Percentiles rank a stretch among this genome's conserved stretches.
Conservation (phyloP, 1,140 invertebrate species). For the Cheumatopsyche charites region DNA sequence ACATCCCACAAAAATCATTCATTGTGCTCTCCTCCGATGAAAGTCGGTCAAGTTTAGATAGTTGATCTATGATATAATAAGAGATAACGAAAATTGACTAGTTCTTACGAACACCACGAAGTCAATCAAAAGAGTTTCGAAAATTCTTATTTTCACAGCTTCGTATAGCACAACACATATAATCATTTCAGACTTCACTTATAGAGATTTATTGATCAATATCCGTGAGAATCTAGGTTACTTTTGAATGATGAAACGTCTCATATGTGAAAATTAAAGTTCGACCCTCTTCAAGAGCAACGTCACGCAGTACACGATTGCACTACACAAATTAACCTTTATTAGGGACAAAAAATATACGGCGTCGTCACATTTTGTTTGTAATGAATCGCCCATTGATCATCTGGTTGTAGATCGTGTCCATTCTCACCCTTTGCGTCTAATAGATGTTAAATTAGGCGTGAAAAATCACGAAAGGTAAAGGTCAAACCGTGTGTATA, state of each 20-base stretch:
- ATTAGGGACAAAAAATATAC: conserved; percentile 3
- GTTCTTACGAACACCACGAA: too few relatives aligned
- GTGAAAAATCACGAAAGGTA: conserved; percentile 28
- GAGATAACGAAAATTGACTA: conserved; percentile 1
- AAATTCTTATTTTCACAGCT: too few relatives aligned
- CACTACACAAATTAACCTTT: too few relatives aligned
- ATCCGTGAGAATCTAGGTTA: too few relatives aligned
- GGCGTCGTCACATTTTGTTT: neutral
- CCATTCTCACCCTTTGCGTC: conserved; percentile 1
- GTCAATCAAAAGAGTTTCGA: too few relatives aligned
- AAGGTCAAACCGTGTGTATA: neutral
- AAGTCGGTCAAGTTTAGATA: conserved; percentile 21
- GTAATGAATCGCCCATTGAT: conserved; percentile 18
- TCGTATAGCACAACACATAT: too few relatives aligned
- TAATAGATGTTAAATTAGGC: conserved; percentile 34
- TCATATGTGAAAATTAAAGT: conserved; percentile 1
- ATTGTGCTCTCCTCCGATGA: conserved; percentile 1
- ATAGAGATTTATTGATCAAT: too few relatives aligned
- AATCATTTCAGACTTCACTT: too few relatives aligned
- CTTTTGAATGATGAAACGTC: too few relatives aligned
- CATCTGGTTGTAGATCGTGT: conserved; percentile 9
- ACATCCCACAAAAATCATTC: too few relatives aligned
- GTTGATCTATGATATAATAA: neutral
- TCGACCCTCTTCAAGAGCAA: conserved; percentile 9
- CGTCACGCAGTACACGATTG: neutral